A percentile compares a stretch with the other conserved stretches of the same genome.
phyloP scores from a whole-genome alignment of 2,797 vertebrate genomes.

The Eulemur albifrons region DNA sequence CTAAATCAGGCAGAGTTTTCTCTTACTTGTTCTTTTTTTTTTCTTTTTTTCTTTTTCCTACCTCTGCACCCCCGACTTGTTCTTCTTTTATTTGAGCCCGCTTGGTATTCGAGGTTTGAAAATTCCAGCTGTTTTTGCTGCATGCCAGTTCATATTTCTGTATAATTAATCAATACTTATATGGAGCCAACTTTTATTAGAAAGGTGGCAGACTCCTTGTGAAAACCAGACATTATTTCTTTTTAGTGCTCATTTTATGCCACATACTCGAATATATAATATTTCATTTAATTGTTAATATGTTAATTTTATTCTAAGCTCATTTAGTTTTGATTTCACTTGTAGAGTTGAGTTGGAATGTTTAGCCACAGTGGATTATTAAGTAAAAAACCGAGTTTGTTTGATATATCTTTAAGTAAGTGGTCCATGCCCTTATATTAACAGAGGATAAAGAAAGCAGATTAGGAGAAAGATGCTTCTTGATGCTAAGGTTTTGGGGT shows the following conservation, averaged over 20 bases:
- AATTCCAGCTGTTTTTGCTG: not conserved
- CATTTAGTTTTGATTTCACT: constrained; percentile 54
- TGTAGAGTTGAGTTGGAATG: not conserved
- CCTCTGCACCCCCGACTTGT: not conserved
- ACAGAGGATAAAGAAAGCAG: not conserved
- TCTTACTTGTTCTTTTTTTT: not conserved
- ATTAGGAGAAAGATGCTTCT: not conserved
- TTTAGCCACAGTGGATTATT: not conserved
- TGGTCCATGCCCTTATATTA: not conserved
- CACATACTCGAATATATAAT: not conserved
- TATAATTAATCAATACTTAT: not conserved
- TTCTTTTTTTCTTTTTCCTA: not conserved
- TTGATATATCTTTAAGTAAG: not conserved
- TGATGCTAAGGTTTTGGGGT: not conserved
- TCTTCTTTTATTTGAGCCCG: not conserved
- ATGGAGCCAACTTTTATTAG: not conserved
- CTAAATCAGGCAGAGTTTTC: not conserved
- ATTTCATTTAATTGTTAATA: not conserved
- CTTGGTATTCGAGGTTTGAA: not conserved
- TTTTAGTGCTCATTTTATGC: not conserved
- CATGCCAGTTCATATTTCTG: not conserved
- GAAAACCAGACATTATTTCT: not conserved
- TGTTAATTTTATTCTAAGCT: constrained; percentile 36
- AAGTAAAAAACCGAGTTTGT: not conserved
- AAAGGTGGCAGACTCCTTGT: not conserved